phyloP scores from a whole-genome alignment of 2,888 invertebrate species.

The Andricus quercusramuli region DNA sequence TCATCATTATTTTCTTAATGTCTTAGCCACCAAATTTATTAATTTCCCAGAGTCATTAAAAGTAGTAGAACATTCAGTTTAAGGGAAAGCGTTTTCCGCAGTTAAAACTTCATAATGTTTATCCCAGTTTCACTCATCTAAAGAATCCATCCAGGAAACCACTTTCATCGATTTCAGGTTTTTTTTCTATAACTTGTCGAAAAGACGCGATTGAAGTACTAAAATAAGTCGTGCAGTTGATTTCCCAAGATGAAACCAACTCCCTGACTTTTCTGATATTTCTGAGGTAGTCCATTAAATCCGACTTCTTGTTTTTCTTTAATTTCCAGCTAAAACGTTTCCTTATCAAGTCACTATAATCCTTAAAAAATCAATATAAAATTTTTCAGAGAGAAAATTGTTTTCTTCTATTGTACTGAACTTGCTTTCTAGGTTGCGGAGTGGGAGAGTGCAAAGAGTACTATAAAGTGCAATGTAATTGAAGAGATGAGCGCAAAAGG shows the following conservation, averaged over 20 bases:
- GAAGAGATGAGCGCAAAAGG: slow-evolving; percentile 30
- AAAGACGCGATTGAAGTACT: slow-evolving; percentile 24
- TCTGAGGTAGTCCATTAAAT: slow-evolving; percentile 23
- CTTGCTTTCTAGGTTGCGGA: neutral
- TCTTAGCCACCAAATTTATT: neutral
- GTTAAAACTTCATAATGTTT: neutral
- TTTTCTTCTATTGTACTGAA: neutral
- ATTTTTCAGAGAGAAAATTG: neutral
- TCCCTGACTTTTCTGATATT: slow-evolving; percentile 32
- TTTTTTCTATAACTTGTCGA: slow-evolving; percentile 24
- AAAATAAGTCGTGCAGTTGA: slow-evolving; percentile 37
- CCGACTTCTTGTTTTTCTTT: slow-evolving; percentile 14
- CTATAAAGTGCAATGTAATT: slow-evolving; percentile 18
- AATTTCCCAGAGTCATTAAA: neutral
- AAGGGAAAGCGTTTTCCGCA: neutral
- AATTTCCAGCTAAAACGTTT: slow-evolving; percentile 8
- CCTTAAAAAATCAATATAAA: neutral
- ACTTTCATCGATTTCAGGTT: neutral
- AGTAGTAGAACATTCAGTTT: neutral
- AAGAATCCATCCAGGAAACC: neutral
- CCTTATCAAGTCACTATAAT: neutral
- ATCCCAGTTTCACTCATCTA: slow-evolving; percentile 10
- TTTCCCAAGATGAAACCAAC: slow-evolving; percentile 31
- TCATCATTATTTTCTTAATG: neutral
- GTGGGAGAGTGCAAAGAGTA: slow-evolving; percentile 1